Evolutionary conservation across 2,888 invertebrate genomes (phyloP).

Genomic region (Eupithecia dodoneata): DNA sequence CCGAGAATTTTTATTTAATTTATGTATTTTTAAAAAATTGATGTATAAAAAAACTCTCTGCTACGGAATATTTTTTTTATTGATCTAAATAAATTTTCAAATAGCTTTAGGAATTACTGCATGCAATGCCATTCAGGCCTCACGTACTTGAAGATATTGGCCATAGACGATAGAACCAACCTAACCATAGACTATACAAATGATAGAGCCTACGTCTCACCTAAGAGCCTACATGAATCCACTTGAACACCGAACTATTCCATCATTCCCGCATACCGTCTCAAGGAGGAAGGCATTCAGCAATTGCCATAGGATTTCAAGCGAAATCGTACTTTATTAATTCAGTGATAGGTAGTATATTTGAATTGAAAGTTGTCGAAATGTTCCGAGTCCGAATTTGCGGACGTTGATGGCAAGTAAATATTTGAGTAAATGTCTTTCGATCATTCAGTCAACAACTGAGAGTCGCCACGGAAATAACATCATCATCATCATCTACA

Average conservation of each 20-base stretch:
- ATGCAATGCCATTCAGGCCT: background rate
- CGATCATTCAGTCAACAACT: background rate
- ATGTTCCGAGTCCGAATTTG: background rate
- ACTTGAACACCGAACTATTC: conserved; percentile 15
- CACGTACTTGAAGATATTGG: background rate
- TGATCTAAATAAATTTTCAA: no score
- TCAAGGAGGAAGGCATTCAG: conserved; percentile 4
- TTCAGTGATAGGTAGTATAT: background rate
- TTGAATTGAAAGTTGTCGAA: background rate
- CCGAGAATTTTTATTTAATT: no score
- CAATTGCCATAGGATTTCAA: background rate
- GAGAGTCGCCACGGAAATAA: background rate
- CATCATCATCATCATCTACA: background rate
- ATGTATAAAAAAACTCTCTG: no score
- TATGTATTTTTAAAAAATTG: no score
- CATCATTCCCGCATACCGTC: conserved; percentile 15
- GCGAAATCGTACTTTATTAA: background rate
- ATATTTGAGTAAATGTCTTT: background rate
- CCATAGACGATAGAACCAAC: background rate
- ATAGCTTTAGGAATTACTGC: background rate
- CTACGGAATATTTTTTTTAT: no score
- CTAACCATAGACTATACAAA: background rate
- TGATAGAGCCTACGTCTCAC: background rate
- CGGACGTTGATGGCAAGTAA: conserved; percentile 2
- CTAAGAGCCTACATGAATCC: conserved; percentile 10